These are phyloP conservation scores for Drosophila greeni DNA, from an alignment of 2,888 invertebrate genomes.

Conservation along the genomic window DNA sequence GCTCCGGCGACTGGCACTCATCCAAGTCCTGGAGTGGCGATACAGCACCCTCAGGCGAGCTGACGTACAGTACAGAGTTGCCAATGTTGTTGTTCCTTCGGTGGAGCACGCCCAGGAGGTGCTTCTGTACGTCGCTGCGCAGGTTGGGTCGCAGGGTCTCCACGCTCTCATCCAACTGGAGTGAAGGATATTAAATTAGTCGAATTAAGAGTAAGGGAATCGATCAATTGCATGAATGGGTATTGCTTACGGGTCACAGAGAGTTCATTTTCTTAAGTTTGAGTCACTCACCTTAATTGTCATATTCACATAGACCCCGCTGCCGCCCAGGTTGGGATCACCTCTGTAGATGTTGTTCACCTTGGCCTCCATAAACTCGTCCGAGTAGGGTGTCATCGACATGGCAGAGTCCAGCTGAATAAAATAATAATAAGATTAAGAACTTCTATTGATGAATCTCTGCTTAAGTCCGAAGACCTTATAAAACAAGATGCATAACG, in stretches of 20 bases:
- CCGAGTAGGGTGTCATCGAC: conserved; percentile 94
- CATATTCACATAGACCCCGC: conserved; percentile 90
- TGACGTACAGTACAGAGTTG: conserved; percentile 90
- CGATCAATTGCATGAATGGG: no score
- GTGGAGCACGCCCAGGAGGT: conserved; percentile 89
- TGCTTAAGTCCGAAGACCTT: no score
- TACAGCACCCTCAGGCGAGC: conserved; percentile 88
- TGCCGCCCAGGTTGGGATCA: conserved; percentile 83
- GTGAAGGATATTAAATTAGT: neutral
- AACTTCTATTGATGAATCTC: neutral
- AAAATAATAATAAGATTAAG: neutral
- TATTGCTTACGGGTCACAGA: neutral
- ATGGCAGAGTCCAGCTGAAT: conserved; percentile 92
- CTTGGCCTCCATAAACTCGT: conserved; percentile 89
- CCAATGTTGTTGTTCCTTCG: conserved; percentile 92
- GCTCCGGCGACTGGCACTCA: conserved; percentile 88
- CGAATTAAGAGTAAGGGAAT: neutral
- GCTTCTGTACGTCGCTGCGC: conserved; percentile 88
- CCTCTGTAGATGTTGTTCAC: conserved; percentile 89
- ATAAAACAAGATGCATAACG: no score
- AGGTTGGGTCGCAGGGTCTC: conserved; percentile 85
- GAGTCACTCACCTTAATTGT: conserved; percentile 82
- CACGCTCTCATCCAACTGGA: conserved; percentile 85
- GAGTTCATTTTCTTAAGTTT: neutral
- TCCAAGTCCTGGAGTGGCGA: conserved; percentile 89